phyloP scores from a whole-genome alignment of 2,797 vertebrate genomes.

The Chloroceryle inda region DNA sequence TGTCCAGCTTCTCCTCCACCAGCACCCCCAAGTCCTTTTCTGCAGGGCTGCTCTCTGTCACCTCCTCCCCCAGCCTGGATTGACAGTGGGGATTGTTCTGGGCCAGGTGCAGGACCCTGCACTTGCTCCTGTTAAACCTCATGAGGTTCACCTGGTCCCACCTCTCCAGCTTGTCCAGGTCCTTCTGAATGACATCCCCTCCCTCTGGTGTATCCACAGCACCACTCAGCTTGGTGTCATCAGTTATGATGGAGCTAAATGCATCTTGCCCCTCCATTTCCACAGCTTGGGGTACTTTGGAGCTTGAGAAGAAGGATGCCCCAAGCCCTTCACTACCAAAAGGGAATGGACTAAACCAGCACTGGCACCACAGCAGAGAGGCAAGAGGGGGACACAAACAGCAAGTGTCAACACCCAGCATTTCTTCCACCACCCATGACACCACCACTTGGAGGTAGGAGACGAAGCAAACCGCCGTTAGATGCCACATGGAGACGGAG shows the following conservation, averaged over 20 bases:
- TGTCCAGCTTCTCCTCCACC: no score
- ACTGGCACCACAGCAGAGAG: background rate
- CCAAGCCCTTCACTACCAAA: background rate
- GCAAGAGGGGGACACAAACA: background rate
- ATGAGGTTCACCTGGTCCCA: no score
- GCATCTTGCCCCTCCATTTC: background rate
- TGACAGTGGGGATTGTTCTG: no score
- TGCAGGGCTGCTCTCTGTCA: no score
- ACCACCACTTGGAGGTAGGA: background rate
- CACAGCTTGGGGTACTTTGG: background rate
- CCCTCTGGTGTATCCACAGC: no score
- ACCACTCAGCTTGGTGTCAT: no score
- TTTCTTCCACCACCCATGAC: background rate
- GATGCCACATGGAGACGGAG: fast-evolving
- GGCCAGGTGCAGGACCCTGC: no score
- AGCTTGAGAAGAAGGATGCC: background rate
- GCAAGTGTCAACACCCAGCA: fast-evolving
- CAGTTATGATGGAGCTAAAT: background rate
- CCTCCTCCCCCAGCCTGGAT: no score
- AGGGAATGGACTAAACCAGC: background rate
- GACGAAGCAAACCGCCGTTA: fast-evolving
- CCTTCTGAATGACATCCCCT: no score
- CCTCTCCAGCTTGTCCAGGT: no score
- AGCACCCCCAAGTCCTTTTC: no score
- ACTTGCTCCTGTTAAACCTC: no score